Conservation (phyloP, 1,140 invertebrate genomes). For the Halyomorpha halys region DNA sequence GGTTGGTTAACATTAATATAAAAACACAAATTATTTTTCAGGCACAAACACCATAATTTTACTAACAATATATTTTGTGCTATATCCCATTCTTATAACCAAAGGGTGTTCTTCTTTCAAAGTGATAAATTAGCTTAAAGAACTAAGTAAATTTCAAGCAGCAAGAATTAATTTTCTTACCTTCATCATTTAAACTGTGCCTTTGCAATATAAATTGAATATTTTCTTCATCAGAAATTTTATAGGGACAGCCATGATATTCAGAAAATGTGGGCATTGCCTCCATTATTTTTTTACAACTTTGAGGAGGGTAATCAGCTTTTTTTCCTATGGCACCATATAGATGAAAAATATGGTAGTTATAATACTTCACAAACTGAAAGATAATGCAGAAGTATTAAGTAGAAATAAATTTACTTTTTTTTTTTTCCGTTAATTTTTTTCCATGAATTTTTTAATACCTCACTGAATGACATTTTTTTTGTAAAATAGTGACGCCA, state of each 20-base stretch:
- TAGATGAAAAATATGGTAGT: conserved; percentile 84
- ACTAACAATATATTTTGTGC: no score
- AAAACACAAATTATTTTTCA: no score
- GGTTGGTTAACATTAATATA: no score
- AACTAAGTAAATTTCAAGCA: no score
- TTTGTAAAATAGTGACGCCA: conserved; percentile 88
- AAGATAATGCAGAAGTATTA: background rate
- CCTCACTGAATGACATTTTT: conserved; percentile 71
- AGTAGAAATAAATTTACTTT: background rate
- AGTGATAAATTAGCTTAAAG: no score
- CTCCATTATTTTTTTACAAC: conserved; percentile 86
- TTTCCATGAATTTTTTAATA: conserved; percentile 24
- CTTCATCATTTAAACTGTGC: no score
- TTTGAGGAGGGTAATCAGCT: conserved; percentile 80
- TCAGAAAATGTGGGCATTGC: conserved; percentile 64
- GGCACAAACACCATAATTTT: no score
- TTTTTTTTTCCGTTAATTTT: background rate
- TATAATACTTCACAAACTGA: conserved; percentile 84
- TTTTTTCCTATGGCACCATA: conserved; percentile 93
- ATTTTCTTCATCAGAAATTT: conserved; percentile 30
- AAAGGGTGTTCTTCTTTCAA: no score
- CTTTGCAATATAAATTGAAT: no score
- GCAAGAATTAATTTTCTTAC: no score
- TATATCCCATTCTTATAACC: no score
- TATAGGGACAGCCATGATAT: conserved; percentile 88